These are phyloP conservation scores for Camponotus floridanus DNA, from an alignment of 1,140 invertebrate genomes.

Conservation along the genomic window DNA sequence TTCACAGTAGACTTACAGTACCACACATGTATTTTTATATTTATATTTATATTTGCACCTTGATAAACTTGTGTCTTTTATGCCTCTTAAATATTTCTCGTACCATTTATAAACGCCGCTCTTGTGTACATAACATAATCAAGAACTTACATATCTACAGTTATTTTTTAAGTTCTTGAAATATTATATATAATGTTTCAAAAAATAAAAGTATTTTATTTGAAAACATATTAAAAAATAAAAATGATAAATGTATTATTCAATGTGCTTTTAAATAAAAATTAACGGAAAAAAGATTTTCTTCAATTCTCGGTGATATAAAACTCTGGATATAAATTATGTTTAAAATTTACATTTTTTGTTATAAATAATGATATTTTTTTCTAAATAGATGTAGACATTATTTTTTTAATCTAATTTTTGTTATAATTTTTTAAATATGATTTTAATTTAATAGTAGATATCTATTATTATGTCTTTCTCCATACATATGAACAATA, in stretches of 20 bases:
- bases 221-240: not conserved
- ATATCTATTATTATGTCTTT: not conserved
- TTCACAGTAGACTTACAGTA: not conserved
- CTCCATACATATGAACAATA: not conserved
- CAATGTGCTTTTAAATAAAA: not conserved
- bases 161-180: not conserved
- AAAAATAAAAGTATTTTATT: not conserved
- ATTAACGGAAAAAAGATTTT: not conserved
- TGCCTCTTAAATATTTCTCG: not conserved
- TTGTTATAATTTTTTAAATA: too few species aligned
- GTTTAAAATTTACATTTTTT: not conserved
- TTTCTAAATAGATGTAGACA: not conserved
- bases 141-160: constrained; percentile 3
- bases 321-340: not conserved
- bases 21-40: too few species aligned
- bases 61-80: not conserved
- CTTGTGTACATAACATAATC: not conserved
- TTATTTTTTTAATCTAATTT: not conserved
- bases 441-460: not conserved
- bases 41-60: not conserved
- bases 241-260: not conserved
- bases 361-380: not conserved
- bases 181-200: not conserved
- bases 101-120: not conserved
- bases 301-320: not conserved